Conservation (phyloP, 2,797 vertebrate species). For the Smutsia gigantea region DNA sequence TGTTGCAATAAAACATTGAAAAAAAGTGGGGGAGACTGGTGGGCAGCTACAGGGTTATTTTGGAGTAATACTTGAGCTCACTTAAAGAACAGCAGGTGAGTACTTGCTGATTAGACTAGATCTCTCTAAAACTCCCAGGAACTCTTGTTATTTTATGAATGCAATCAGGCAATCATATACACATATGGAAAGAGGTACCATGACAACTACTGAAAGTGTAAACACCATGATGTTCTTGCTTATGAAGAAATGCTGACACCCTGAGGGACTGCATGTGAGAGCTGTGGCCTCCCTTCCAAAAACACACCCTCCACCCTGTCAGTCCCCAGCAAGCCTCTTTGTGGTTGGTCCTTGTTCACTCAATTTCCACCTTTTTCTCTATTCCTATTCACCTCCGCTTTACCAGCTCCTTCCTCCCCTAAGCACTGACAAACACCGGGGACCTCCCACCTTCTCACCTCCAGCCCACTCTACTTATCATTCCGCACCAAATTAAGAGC, state of each 20-base stretch:
- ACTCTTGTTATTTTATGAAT: background rate
- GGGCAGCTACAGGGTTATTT: background rate
- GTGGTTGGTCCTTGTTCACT: background rate
- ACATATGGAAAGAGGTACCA: background rate
- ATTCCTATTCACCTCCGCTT: background rate
- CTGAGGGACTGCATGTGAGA: background rate
- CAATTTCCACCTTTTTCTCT: background rate
- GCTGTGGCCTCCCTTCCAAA: background rate
- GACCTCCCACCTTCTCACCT: background rate
- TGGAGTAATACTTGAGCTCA: background rate
- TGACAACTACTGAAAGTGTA: background rate
- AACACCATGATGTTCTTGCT: fast-evolving
- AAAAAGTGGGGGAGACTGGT: background rate
- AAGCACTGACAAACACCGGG: background rate
- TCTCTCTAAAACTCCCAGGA: background rate
- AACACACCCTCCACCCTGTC: background rate
- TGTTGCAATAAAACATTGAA: conserved; percentile 3
- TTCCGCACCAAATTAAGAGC: background rate
- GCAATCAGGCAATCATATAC: background rate
- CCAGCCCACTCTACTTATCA: background rate
- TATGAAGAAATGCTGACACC: background rate
- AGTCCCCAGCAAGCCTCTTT: background rate
- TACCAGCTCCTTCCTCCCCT: background rate
- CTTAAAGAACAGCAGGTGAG: background rate
- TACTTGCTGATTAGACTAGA: background rate